Evolutionary conservation across 2,113 vertebrate species (phyloP).

Genomic region (Sturnira hondurensis): DNA sequence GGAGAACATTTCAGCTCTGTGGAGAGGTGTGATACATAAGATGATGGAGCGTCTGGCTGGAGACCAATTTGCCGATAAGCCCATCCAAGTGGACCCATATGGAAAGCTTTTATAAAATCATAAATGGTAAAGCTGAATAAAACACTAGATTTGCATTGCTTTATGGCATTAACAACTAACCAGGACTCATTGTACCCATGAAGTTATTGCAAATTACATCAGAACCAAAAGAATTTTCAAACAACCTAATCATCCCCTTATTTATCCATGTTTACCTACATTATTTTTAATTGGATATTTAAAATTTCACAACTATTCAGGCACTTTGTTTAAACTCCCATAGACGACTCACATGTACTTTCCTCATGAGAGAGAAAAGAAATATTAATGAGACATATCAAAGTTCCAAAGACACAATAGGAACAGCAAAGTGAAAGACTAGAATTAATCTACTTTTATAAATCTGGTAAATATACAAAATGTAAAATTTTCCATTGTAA

Average conservation of each 20-base stretch:
- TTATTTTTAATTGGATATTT: conserved; percentile 49
- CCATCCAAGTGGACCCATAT: conserved; percentile 76
- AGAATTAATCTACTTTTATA: background rate
- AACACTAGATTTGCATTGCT: conserved; percentile 36
- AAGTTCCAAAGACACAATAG: background rate
- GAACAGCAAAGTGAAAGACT: conserved; percentile 15
- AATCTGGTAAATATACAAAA: background rate
- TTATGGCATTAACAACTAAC: conserved; percentile 73
- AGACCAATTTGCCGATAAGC: conserved; percentile 77
- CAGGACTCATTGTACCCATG: conserved; percentile 55
- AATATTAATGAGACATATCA: background rate
- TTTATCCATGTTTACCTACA: conserved; percentile 67
- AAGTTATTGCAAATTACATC: conserved; percentile 68
- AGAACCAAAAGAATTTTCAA: conserved; percentile 67
- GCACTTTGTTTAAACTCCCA: conserved; percentile 41
- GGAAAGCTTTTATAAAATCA: conserved; percentile 72
- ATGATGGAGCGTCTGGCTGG: conserved; percentile 80
- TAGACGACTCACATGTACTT: background rate
- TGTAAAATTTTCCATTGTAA: background rate
- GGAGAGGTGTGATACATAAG: conserved; percentile 77
- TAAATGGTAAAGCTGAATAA: conserved; percentile 69
- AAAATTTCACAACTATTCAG: conserved; percentile 59
- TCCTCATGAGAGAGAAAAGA: conserved; percentile 28
- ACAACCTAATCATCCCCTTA: conserved; percentile 61
- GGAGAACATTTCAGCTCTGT: conserved; percentile 78